Conservation (phyloP, 2,113 vertebrate genomes). For the Chlamydotis undulata region DNA sequence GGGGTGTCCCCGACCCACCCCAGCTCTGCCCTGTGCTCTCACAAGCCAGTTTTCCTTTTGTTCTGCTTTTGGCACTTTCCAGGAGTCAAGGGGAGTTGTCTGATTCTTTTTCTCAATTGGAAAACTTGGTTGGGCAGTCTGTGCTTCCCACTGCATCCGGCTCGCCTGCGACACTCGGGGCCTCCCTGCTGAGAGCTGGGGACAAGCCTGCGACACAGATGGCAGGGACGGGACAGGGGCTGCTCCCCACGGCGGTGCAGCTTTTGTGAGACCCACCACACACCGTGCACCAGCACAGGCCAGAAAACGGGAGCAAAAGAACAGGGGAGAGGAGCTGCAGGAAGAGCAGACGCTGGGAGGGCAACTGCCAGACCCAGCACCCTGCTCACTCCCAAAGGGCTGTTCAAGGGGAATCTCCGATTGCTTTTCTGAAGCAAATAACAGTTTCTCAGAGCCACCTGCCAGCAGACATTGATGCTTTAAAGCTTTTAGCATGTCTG, state of each 20-base stretch:
- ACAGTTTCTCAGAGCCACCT: background rate
- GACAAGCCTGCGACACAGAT: background rate
- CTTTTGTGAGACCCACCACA: background rate
- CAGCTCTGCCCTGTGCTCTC: background rate
- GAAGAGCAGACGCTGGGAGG: background rate
- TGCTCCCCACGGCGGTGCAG: background rate
- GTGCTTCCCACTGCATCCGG: background rate
- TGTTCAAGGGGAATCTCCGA: background rate
- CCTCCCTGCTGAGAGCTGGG: background rate
- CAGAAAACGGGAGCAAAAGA: background rate
- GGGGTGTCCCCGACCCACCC: background rate
- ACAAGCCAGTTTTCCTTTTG: background rate
- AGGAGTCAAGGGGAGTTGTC: background rate
- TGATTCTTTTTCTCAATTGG: background rate
- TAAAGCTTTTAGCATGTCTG: background rate
- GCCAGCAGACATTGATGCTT: background rate
- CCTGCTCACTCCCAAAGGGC: background rate
- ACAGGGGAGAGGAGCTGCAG: background rate
- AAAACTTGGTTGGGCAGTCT: background rate
- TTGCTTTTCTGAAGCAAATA: background rate
- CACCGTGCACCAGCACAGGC: background rate
- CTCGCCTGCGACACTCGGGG: background rate
- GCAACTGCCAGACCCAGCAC: background rate
- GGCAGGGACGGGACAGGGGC: background rate
- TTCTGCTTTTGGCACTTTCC: background rate